These are phyloP conservation scores for Ostrea edulis DNA, from an alignment of 1,140 invertebrate genomes.

Conservation along the genomic window DNA sequence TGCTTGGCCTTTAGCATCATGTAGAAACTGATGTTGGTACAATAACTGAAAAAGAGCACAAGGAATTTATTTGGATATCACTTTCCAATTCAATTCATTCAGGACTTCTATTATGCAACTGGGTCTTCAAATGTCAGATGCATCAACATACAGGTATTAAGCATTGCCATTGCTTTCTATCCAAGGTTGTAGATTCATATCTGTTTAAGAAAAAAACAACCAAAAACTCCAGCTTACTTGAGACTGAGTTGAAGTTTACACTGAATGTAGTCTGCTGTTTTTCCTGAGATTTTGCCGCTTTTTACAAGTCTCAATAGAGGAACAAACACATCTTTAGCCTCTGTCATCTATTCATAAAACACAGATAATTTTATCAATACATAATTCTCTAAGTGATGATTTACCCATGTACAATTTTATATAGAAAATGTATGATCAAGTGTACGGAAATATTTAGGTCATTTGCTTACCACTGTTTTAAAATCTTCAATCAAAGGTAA, in stretches of 20 bases:
- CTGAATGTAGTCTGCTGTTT: conserved; percentile 85
- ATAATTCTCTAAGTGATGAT: no score
- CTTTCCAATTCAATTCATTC: no score
- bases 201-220: no score
- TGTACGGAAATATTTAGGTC: no score
- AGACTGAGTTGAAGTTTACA: conserved; percentile 86
- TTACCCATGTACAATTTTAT: no score
- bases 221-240: conserved; percentile 80
- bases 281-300: conserved; percentile 81
- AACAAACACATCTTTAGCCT: conserved; percentile 84
- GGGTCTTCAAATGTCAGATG: no score
- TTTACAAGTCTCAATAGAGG: conserved; percentile 85
- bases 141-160: no score
- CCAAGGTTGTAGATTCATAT: no score
- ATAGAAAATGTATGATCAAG: no score
- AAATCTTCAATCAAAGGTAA: conserved; percentile 87
- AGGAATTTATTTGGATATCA: no score
- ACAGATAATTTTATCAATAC: conserved; percentile 45
- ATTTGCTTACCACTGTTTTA: conserved; percentile 82
- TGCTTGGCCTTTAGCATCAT: conserved; percentile 88
- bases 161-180: no score
- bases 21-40: conserved; percentile 92
- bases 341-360: conserved; percentile 78
- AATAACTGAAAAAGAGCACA: conserved; percentile 84
- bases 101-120: no score